Evolutionary conservation across 2,113 vertebrate species (phyloP).

Genomic region (Phoenicopterus ruber): DNA sequence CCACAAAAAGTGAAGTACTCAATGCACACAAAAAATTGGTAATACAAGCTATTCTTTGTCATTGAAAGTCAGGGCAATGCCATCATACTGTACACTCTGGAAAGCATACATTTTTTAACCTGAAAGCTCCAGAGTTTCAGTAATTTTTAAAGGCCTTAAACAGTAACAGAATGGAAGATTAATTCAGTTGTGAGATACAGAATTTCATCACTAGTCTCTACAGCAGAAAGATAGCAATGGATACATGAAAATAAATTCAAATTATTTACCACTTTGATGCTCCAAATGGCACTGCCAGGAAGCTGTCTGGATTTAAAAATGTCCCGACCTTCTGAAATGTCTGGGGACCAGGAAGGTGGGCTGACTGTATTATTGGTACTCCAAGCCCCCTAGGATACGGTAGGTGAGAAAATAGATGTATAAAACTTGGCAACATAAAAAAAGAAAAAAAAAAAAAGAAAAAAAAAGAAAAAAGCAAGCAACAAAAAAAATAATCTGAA

Average conservation of each 20-base stretch:
- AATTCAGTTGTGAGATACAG: constrained; percentile 16
- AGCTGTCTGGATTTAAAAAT: constrained; percentile 87
- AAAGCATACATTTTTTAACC: not conserved
- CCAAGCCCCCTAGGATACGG: constrained; percentile 91
- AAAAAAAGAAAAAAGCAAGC: constrained; percentile 76
- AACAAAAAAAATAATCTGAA: constrained; percentile 79
- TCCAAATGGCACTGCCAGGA: constrained; percentile 90
- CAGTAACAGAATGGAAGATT: not conserved
- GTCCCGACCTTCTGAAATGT: constrained; percentile 89
- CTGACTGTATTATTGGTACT: constrained; percentile 89
- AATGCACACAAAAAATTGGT: not conserved
- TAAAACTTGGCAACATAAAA: constrained; percentile 88
- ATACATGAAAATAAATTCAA: constrained; percentile 77
- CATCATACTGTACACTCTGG: not conserved
- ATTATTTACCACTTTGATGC: constrained; percentile 98
- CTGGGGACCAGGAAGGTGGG: constrained; percentile 94
- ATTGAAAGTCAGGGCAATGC: not conserved
- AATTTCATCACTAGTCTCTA: constrained; percentile 55
- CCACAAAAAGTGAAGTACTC: not conserved
- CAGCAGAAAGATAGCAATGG: constrained; percentile 66
- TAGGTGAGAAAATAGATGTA: constrained; percentile 88
- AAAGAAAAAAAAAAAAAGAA: constrained; percentile 60
- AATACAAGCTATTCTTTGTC: not conserved
- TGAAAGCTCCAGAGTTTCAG: constrained; percentile 3
- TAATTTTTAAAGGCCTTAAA: not conserved